Conservation (phyloP, 2,113 vertebrate genomes). For the Rhinichthys klamathensis region DNA sequence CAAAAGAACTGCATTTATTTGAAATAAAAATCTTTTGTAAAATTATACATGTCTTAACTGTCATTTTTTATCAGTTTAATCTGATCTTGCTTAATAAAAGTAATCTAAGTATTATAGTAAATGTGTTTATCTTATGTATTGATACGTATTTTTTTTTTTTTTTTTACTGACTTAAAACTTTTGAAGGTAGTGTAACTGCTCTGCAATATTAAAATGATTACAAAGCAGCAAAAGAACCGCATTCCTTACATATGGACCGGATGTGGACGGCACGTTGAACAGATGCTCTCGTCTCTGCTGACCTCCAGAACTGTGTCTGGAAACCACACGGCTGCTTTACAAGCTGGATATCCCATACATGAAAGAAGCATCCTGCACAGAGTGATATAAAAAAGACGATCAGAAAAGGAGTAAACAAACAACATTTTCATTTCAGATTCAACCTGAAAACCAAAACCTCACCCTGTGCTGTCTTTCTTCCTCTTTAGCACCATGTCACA, state of each 20-base stretch:
- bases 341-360: slow-evolving; percentile 86
- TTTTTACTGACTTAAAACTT: neutral
- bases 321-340: slow-evolving; percentile 89
- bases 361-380: slow-evolving; percentile 86
- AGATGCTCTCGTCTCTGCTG: slow-evolving; percentile 82
- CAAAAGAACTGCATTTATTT: neutral
- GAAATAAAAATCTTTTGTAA: neutral
- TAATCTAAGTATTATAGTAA: neutral
- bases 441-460: slow-evolving; percentile 48
- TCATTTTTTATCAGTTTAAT: neutral
- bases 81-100: neutral
- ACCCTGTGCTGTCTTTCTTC: slow-evolving; percentile 85
- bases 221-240: neutral
- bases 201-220: neutral
- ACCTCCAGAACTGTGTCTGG: slow-evolving; percentile 90
- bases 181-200: neutral
- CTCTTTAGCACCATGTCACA: slow-evolving; percentile 93
- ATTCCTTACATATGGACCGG: slow-evolving; percentile 88
- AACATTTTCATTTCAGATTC: neutral
- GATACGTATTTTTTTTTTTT: too few species aligned
- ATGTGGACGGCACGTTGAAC: slow-evolving; percentile 81
- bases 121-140: too few species aligned
- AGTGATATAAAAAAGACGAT: neutral
- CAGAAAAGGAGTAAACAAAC: slow-evolving; percentile 11
- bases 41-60: neutral